phyloP scores from a whole-genome alignment of 2,113 vertebrate species.

The Rhagologus leucostigma region DNA sequence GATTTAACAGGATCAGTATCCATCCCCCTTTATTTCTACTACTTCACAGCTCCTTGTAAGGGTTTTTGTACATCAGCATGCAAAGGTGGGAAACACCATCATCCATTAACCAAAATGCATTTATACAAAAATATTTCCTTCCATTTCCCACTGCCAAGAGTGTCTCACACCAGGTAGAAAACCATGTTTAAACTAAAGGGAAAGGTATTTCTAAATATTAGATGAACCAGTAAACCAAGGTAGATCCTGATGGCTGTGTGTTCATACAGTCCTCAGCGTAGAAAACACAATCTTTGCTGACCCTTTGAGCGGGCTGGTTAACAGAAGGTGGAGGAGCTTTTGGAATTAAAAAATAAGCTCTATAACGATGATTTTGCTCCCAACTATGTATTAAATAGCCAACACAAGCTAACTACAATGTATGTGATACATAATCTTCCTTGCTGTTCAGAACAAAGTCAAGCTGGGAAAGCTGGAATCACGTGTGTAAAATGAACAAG shows the following conservation, averaged over 20 bases:
- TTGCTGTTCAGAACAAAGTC: neutral
- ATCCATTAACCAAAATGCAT: neutral
- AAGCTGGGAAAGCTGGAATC: neutral
- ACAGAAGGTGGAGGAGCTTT: neutral
- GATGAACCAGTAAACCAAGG: neutral
- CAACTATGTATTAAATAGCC: neutral
- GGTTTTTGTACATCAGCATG: neutral
- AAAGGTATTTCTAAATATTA: neutral
- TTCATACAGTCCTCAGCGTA: neutral
- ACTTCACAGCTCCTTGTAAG: neutral
- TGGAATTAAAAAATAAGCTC: neutral
- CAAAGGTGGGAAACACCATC: neutral
- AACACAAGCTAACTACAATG: neutral
- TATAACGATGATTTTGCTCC: neutral
- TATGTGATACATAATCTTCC: neutral
- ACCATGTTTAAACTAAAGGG: neutral
- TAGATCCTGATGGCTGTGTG: neutral
- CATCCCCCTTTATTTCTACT: neutral
- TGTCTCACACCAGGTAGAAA: neutral
- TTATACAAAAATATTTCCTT: neutral
- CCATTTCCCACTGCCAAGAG: neutral
- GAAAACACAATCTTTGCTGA: neutral
- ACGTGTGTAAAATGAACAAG: neutral
- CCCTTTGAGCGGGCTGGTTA: neutral
- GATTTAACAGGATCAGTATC: neutral